Base-by-base conservation (phyloP, 2,888 invertebrate species). In the Cantharis flavilabris region DNA sequence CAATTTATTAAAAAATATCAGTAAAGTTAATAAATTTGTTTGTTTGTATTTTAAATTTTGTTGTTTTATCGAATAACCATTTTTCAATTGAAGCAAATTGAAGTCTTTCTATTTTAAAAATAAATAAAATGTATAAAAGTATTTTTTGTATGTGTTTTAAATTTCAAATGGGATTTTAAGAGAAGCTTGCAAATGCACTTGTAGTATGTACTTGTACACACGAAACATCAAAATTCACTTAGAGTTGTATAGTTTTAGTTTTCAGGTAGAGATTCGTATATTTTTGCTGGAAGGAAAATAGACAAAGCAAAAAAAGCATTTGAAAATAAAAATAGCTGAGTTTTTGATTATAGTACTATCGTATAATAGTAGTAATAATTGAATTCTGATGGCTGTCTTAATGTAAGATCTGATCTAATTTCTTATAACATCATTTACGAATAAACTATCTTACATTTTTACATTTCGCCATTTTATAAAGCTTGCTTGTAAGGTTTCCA, bases 221-320 rank as follows among this genome's bases (percentile, higher is more conserved):
- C 73, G 72, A 72, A 79, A 80, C 80, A 80, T 80, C 78, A 79
- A 79, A 79, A 79, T 64, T 74, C 78, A 76, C 78, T 79, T 72
- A 33, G 67, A 78, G 78, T 76, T 78, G 74, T 74, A 76, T 64
- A 69, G 75, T 73, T 71, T 69, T 13, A 49, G 49, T n/a, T 49
- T 49, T n/a, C 49, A 49, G n/a, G 49, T 49, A 49, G n/a, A n/a
- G n/a, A 49, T 49, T n/a, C n/a, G n/a, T 13, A 49, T 49, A 49
- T n/a, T 49, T 49, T 49, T 49, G 49, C 49, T 49, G 2, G 5
- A 49, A n/a, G 49, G n/a, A 5, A n/a, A 49, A 7, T 49, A 3
- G 28, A 3, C 9, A 10, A 28, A 28, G 2, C 2, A 9, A 30
- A 30, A 30, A 30, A 30, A 11, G 28, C 10, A 10, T 0, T 10